phyloP scores from a whole-genome alignment of 2,888 invertebrate genomes.

The Philopedon plagiatum region DNA sequence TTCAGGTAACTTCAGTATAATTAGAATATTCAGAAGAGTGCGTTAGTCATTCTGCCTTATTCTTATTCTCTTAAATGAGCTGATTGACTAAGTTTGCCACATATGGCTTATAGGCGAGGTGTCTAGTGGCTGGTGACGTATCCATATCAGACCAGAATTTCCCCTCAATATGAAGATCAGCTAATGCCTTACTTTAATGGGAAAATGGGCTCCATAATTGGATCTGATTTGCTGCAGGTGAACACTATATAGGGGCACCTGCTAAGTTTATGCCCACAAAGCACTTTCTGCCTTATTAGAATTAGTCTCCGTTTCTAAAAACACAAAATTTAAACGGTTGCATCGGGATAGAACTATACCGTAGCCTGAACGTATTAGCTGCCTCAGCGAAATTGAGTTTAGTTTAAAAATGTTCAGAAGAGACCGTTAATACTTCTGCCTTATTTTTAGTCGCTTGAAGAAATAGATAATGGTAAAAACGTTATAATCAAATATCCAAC shows the following conservation, averaged over 20 bases:
- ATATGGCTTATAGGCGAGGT: conserved; percentile 78
- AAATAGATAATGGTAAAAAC: too few species aligned
- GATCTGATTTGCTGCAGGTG: conserved; percentile 82
- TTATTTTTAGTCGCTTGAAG: too few species aligned
- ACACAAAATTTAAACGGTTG: too few species aligned
- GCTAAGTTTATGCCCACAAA: conserved; percentile 89
- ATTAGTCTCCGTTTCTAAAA: too few species aligned
- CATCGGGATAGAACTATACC: too few species aligned
- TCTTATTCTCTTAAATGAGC: conserved; percentile 83
- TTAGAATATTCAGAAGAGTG: conserved; percentile 76
- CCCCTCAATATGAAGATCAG: conserved; percentile 92
- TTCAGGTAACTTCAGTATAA: conserved; percentile 84
- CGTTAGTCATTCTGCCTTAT: conserved; percentile 74
- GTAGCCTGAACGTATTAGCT: too few species aligned
- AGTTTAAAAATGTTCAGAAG: too few species aligned
- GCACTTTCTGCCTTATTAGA: conserved; percentile 73
- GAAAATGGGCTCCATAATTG: conserved; percentile 92
- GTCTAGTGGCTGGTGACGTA: conserved; percentile 76
- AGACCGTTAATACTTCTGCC: too few species aligned
- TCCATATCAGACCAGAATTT: conserved; percentile 83
- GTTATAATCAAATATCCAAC: too few species aligned
- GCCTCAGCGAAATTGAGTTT: too few species aligned
- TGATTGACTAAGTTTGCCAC: conserved; percentile 74
- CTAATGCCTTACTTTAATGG: conserved; percentile 94
- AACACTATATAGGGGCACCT: conserved; percentile 80